Percentiles rank a stretch among this genome's conserved stretches.
Conservation (phyloP, 2,113 vertebrate species). For the Nannobrachium achirus region DNA sequence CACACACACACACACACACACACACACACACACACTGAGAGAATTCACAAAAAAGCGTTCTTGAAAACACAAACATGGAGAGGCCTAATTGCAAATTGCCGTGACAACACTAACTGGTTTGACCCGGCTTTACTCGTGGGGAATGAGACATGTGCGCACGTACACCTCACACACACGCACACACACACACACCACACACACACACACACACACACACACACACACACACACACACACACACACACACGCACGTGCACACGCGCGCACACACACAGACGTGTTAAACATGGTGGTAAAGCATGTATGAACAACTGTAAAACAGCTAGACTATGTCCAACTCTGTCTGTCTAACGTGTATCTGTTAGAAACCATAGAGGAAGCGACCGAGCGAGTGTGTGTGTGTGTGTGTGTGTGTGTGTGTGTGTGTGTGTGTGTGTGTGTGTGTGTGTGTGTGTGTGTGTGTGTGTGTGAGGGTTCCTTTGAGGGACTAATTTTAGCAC, state of each 20-base stretch:
- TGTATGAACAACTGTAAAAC: constrained; percentile 12
- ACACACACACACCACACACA: constrained; percentile 17
- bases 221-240: constrained; percentile 10
- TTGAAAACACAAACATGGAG: constrained; percentile 62
- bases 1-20: constrained; percentile 16
- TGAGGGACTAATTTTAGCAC: constrained; percentile 45
- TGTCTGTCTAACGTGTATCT: neutral
- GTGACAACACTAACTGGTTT: constrained; percentile 74
- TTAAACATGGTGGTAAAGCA: constrained; percentile 1
- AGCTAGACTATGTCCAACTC: constrained; percentile 4
- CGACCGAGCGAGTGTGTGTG: neutral
- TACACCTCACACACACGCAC: constrained; percentile 10
- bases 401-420: neutral
- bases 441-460: neutral
- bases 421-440: neutral
- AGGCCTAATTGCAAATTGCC: constrained; percentile 59
- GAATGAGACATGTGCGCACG: constrained; percentile 53
- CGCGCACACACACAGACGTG: constrained; percentile 8
- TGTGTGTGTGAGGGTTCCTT: neutral
- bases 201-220: constrained; percentile 29
- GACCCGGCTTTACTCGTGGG: constrained; percentile 64
- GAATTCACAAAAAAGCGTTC: constrained; percentile 36
- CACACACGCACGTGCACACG: constrained; percentile 25
- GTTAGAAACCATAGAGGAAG: no score
- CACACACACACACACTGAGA: constrained; percentile 22